These are phyloP conservation scores for Calypte anna DNA, from an alignment of 2,113 vertebrate species.

Conservation along the genomic window DNA sequence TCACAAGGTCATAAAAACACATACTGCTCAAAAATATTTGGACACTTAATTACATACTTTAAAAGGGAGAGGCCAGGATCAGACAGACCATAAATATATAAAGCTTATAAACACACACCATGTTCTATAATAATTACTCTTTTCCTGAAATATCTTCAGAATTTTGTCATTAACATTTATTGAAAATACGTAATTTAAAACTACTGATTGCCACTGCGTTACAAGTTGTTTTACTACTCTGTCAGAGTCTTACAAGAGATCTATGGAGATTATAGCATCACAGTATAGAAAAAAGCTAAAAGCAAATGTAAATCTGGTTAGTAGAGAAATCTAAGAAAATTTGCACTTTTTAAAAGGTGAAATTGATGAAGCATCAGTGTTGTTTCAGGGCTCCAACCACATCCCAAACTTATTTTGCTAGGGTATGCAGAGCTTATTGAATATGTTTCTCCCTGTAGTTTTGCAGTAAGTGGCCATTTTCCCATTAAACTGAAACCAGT, in stretches of 20 bases:
- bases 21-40: neutral
- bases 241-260: neutral
- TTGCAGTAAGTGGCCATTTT: neutral
- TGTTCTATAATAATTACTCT: neutral
- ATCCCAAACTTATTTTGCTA: neutral
- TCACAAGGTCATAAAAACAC: neutral
- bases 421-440: neutral
- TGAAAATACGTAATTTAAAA: neutral
- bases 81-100: neutral
- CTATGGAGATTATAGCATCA: neutral
- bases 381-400: neutral
- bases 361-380: neutral
- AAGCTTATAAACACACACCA: neutral
- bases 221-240: neutral
- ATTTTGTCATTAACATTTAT: neutral
- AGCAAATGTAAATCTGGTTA: neutral
- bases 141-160: neutral
- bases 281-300: neutral
- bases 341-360: neutral
- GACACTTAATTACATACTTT: neutral
- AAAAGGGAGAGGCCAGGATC: neutral
- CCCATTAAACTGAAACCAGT: neutral
- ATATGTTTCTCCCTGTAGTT: neutral
- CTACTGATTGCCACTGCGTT: neutral
- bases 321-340: neutral